Evolutionary conservation across 2,797 vertebrate species (phyloP).

Genomic region (Ctenochaetus hawaiiensis): DNA sequence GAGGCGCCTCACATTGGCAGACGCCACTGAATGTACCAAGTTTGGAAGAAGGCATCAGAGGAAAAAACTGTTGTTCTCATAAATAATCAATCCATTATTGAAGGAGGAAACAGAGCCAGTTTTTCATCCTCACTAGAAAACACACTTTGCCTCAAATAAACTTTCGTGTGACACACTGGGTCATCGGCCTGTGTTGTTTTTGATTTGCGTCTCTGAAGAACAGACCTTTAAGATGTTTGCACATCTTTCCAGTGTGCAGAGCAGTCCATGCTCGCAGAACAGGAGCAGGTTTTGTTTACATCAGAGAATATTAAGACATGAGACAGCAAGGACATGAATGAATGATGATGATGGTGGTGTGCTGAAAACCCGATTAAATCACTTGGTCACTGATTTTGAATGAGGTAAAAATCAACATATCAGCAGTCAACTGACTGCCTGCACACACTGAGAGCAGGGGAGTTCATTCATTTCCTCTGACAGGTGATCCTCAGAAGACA

Average conservation of each 20-base stretch:
- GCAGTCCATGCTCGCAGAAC: neutral
- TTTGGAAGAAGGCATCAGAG: constrained; percentile 27
- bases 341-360: neutral
- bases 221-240: constrained; percentile 23
- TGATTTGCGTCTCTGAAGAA: constrained; percentile 14
- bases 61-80: constrained; percentile 33
- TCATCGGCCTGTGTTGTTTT: constrained; percentile 18
- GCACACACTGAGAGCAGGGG: constrained; percentile 9
- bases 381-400: constrained; percentile 16
- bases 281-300: neutral
- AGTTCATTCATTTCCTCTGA: constrained; percentile 1
- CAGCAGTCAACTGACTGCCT: neutral
- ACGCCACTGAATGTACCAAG: neutral
- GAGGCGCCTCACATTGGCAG: neutral
- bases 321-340: neutral
- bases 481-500: constrained; percentile 31
- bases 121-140: constrained; percentile 18
- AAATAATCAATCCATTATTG: constrained; percentile 40
- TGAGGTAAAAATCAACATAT: constrained; percentile 20
- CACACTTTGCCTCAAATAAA: constrained; percentile 20
- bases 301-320: constrained; percentile 3
- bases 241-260: constrained; percentile 1
- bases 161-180: neutral
- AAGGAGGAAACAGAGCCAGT: constrained; percentile 1
- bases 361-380: constrained; percentile 20